Percentiles rank a stretch among this genome's conserved stretches.
Evolutionary conservation across 1,140 invertebrate species (phyloP).

Genomic region (Formica exsecta): DNA sequence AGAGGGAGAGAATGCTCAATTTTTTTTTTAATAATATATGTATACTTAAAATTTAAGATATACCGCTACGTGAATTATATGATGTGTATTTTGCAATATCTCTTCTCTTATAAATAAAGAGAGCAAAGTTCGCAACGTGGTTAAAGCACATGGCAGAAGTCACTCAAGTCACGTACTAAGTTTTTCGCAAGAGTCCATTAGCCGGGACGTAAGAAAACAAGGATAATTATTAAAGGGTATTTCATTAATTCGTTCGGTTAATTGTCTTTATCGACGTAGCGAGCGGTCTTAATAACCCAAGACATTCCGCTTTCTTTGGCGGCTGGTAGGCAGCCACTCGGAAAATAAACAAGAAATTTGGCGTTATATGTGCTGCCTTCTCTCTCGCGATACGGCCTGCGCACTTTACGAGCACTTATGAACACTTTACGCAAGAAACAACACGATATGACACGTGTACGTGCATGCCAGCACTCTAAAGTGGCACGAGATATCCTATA

Average conservation of each 20-base stretch:
- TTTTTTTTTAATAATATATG: background rate
- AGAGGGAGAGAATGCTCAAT: background rate
- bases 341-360: conserved; percentile 74
- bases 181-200: conserved; percentile 56
- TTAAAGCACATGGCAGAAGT: conserved; percentile 22
- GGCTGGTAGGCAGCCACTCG: conserved; percentile 33
- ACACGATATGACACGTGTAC: conserved; percentile 46
- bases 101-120: background rate
- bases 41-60: background rate
- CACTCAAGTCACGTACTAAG: conserved; percentile 49
- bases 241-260: conserved; percentile 84
- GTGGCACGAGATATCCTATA: conserved; percentile 20
- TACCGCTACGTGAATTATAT: background rate
- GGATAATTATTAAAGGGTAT: conserved; percentile 74
- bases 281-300: conserved; percentile 78
- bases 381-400: conserved; percentile 5
- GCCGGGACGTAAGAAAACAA: conserved; percentile 55
- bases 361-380: conserved; percentile 38
- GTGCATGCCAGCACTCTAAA: conserved; percentile 30
- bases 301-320: conserved; percentile 78
- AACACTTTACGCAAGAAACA: conserved; percentile 54
- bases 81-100: background rate
- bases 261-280: conserved; percentile 81
- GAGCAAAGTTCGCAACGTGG: background rate
- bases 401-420: conserved; percentile 58